A percentile compares a stretch with the other conserved stretches of the same genome.
Evolutionary conservation across 1,140 invertebrate species (phyloP).

Genomic region (Asbolus verrucosus): DNA sequence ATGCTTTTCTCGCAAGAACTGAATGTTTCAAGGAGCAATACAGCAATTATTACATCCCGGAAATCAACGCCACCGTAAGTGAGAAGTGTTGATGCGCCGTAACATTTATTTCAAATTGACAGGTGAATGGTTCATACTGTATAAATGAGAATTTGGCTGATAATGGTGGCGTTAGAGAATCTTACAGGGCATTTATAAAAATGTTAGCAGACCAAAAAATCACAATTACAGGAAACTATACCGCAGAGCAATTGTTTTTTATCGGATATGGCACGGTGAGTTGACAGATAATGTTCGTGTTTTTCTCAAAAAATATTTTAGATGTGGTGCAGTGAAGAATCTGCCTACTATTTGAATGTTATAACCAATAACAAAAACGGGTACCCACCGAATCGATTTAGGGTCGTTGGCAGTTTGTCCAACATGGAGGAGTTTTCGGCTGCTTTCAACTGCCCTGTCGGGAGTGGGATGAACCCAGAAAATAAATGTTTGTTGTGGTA

Average conservation of each 20-base stretch:
- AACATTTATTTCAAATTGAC: background rate
- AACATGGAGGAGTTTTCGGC: slow-evolving; percentile 90
- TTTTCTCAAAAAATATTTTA: slow-evolving; percentile 68
- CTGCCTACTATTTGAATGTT: slow-evolving; percentile 57
- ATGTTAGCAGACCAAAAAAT: slow-evolving; percentile 30
- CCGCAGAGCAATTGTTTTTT: slow-evolving; percentile 79
- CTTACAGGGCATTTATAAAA: slow-evolving; percentile 69
- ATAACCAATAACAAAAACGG: slow-evolving; percentile 72
- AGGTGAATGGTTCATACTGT: slow-evolving; percentile 48
- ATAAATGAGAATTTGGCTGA: slow-evolving; percentile 78
- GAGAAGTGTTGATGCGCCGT: background rate
- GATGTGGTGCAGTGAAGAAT: slow-evolving; percentile 70
- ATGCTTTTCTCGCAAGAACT: slow-evolving; percentile 68
- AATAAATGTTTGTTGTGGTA: slow-evolving; percentile 89
- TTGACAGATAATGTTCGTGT: background rate
- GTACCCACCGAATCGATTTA: slow-evolving; percentile 82
- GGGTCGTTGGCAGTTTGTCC: slow-evolving; percentile 88
- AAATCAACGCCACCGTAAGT: slow-evolving; percentile 67
- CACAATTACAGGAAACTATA: slow-evolving; percentile 51
- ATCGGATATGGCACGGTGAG: slow-evolving; percentile 70
- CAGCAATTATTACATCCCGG: slow-evolving; percentile 65
- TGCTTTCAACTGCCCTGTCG: slow-evolving; percentile 87
- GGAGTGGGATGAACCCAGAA: slow-evolving; percentile 88
- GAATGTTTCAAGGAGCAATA: slow-evolving; percentile 75
- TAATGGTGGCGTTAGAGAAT: slow-evolving; percentile 75